Base-by-base conservation (phyloP, 2,888 invertebrate species). In the Ctena decussata region DNA sequence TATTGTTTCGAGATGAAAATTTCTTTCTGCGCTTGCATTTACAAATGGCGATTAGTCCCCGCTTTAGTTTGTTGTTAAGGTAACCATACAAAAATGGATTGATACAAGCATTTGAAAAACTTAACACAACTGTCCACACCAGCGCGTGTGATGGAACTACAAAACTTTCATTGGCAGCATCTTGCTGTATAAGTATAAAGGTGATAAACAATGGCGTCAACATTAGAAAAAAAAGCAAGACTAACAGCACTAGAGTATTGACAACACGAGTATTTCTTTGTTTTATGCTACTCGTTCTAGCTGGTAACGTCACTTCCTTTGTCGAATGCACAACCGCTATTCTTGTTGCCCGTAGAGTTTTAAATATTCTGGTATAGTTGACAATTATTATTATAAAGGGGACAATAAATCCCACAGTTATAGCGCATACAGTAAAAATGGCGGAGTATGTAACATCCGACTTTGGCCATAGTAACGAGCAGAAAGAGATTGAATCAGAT, bases 31-130 rank as follows among this genome's bases (percentile, higher is more conserved):
- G 12, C 21, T 18, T 46, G 18, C 27, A 27, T 57, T 27, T 57
- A 27, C 57, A 57, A 24, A 57, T 24, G 27, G 11, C 11, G 27
- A 5, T 5, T 27, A 87, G 77, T 21, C 72, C 75, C 1, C 57
- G 39, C 37, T 88, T 79, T 12, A 92, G 35, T 21, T 78, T 79
- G 24, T 87, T 84, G 72, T 91, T 92, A 35, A 91, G 89, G 8
- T 91, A 87, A 8, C 92, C 93, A 74, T 94, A 94, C 8, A 93
- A 39, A 49, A 93, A 88, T 0, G 94, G 93, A 77, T 93, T 94
- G 3, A 93, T 86, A 39, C 90, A 90, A 11, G 92, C 89, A 80
- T 93, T 93, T 8, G 82, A 75, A 35, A 91, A 86, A 1, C 92
- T 89, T n/a, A 92, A 41, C 53, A 86, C 85, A 27, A 90, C 32